Evolutionary conservation across 2,797 vertebrate genomes (phyloP).

Genomic region (Pangasius macronema): DNA sequence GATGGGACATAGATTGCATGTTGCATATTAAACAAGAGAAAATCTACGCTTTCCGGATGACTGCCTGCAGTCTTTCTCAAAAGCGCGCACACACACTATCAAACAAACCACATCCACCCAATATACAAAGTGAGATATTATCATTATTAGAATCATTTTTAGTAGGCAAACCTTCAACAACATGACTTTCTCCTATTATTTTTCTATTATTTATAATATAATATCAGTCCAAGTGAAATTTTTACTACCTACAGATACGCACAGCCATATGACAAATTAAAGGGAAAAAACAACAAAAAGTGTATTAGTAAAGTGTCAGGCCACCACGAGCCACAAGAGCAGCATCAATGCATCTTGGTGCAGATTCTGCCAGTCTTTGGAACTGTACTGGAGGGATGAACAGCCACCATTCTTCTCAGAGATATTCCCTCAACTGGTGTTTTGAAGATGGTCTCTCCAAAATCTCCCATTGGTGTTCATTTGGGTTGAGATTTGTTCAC

Average conservation of each 20-base stretch:
- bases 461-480: not conserved
- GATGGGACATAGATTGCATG: constrained; percentile 57
- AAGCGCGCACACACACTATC: constrained; percentile 14
- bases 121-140: constrained; percentile 3
- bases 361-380: not conserved
- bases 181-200: not conserved
- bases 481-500: not conserved
- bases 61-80: constrained; percentile 40
- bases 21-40: constrained; percentile 56
- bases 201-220: not conserved
- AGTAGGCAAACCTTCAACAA: not conserved
- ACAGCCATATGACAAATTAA: not conserved
- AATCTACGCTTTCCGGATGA: constrained; percentile 40
- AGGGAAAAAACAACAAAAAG: not conserved
- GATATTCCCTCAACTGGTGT: not conserved
- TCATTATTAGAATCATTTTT: not conserved
- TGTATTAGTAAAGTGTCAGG: not conserved
- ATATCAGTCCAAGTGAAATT: not conserved
- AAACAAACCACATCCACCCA: not conserved
- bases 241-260: not conserved
- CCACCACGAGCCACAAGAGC: not conserved
- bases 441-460: not conserved
- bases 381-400: not conserved
- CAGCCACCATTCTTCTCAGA: not conserved
- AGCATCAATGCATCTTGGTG: not conserved